Base-by-base conservation (phyloP, 2,888 invertebrate genomes). In the Cistogaster globosa region DNA sequence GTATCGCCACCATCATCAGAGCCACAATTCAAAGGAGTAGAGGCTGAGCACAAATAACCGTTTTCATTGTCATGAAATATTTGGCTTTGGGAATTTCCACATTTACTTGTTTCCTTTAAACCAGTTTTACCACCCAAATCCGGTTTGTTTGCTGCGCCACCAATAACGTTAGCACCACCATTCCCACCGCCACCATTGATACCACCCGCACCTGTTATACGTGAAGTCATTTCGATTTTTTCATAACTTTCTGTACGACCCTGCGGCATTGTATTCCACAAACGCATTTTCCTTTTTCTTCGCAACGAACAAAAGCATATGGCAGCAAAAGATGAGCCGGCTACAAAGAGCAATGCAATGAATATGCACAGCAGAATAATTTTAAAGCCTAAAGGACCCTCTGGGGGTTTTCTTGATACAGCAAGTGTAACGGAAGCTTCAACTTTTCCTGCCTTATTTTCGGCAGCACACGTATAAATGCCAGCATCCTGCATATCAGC, bases 401-500 rank as follows among this genome's bases (percentile, higher is more conserved):
- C 94, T 53, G 94, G 94, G 45, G 95, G 94, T 87, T 94, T 95
- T 87, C 95, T 94, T 58, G 95, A 95, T 85, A 97, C 95, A 1
- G 95, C 94, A 88, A 97, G 93, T 81, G 95, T 96, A 78, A 97
- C 95, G 89, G 95, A 95, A 26, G 95, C 95, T 92, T 96, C 95
- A 14, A 95, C 95, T 89, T 94, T 94, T 1, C 97, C 97, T 6
- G 97, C 97, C 91, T 96, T 95, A 90, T 97, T 97, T 91, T 97
- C 96, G 0, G 97, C 97, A 75, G 95, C 94, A 90, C 97, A 97
- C 60, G 95, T 94, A 90, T 97, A 97, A 65, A 94, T 93, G 57
- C 96, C 97, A 53, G 96, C 95, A 91, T 97, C 97, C 92, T 95
- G 95, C 86, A 95, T 92, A 84, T 96, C 96, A 9, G 95, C 95